These are phyloP conservation scores for Phoxinus phoxinus DNA, from an alignment of 2,113 vertebrate genomes.

Conservation along the genomic window DNA sequence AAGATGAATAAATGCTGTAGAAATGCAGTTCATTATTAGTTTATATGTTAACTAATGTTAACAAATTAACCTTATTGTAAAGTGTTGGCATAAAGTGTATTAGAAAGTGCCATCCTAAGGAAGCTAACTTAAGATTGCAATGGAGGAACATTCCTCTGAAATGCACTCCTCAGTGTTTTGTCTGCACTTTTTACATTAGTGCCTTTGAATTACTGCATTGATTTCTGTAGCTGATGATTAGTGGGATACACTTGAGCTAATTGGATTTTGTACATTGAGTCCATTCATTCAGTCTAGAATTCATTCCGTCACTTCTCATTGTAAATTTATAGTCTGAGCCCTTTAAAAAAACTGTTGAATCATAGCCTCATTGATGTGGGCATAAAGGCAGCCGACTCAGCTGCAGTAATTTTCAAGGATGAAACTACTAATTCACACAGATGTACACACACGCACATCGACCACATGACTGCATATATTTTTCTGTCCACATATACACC, in stretches of 20 bases:
- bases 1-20: too few relatives aligned
- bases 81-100: neutral
- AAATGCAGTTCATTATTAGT: too few relatives aligned
- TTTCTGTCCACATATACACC: neutral
- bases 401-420: constrained; percentile 7
- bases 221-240: constrained; percentile 53
- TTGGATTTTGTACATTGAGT: constrained; percentile 46
- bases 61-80: too few relatives aligned
- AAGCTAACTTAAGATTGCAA: constrained; percentile 3
- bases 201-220: constrained; percentile 43
- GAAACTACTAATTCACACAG: constrained; percentile 4
- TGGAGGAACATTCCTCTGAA: neutral
- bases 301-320: constrained; percentile 35
- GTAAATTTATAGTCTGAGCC: constrained; percentile 18
- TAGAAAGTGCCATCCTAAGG: neutral
- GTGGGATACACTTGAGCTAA: constrained; percentile 51
- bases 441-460: neutral
- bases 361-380: constrained; percentile 15
- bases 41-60: too few relatives aligned
- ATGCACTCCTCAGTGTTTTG: neutral
- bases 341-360: constrained; percentile 20
- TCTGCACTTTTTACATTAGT: constrained; percentile 40
- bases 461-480: neutral
- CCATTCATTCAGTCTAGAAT: constrained; percentile 27
- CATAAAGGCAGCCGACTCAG: constrained; percentile 10